Evolutionary conservation across 2,888 invertebrate genomes (phyloP), one percentile per base, ranked within the genome.

Genomic region (Sarcophaga variegata): DNA sequence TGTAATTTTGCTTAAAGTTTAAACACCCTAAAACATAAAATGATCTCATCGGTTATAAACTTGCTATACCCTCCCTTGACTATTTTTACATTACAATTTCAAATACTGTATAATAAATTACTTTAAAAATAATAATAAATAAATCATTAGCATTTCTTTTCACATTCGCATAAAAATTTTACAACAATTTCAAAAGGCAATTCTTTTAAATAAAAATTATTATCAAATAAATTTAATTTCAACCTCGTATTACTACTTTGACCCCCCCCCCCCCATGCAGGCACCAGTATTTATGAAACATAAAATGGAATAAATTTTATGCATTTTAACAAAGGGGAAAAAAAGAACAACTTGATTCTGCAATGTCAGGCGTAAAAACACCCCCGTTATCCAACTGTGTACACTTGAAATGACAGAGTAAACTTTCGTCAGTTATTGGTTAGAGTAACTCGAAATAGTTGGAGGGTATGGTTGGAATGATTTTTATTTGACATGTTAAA

Each of bases 351-450:
- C 37, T 37, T 37, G 37, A 37, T 3, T 60, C 47, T 17, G 6
- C 69, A 67, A 78, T 10, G 64, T 17, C 20, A 4, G n/a, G 12
- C 17, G n/a, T 47, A 63, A 78, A 78, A 62, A 63, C n/a, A 70
- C 62, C 78, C 78, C 45, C 47, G 49, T 70, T 70, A n/a, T 11
- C 62, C 2, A 62, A 17, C 59, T 45, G 27, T 37, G 14, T 59
- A 14, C 14, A 54, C 37, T 66, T 27, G 45, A 49, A n/a, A 63
- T 6, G 37, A 37, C 37, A 37, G 37, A 37, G 37, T 37, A 67
- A 70, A 78, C 77, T 62, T 25, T 70, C 47, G 10, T 49, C 78
- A 74, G 45, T 59, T 59, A 64, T 72, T 80, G 64, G 59, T 47
- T 66, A 72, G 37, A 67, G 67, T 69, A 54, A 22, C 75, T 54